Base-by-base conservation (phyloP, 2,113 vertebrate species). In the Carlito syrichta region DNA sequence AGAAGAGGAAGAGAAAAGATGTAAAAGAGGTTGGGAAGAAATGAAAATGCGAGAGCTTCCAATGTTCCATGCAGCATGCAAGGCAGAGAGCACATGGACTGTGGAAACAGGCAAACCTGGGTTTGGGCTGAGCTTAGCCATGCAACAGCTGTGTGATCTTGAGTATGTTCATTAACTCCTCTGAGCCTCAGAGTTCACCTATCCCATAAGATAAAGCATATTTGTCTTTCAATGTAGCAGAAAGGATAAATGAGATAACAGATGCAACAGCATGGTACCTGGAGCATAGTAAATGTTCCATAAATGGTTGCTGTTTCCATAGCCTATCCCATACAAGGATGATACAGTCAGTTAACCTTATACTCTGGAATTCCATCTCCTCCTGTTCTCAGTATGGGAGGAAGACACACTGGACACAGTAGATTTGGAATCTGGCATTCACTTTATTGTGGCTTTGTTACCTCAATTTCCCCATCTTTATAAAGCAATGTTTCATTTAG, bases 201-300 rank as follows among this genome's bases (percentile, higher is more conserved):
- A 0, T 3, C 32, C 73, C 3, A 17, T 0, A 38, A 25, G 4
- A 38, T 14, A 14, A 40, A 22, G 1, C 4, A 25, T 3, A 14
- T 40, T 8, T n/a, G n/a, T 17, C 25, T 48, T 13, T 68, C 48
- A 83, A 73, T 22, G 4, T 0, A 17, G 8, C 4, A 1, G 17
- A 50, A n/a, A 73, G 58, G 10, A 66, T 16, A 54, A 90, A 27
- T 35, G n/a, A 56, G 35, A 19, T 19, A 10, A 63, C 5, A 69
- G 25, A 9, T 3, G 6, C 12, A 27, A 48, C 22, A 45, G 13
- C 11, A 30, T 4, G 10, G 5, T 86, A 66, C 45, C 79, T 4
- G 9, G n/a, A 52, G 6, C 30, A 48, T 0, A 45, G 4, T 40
- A 30, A 35, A 23, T 32, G 22, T 48, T 69, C 89, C 32, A 6